Evolutionary conservation across 2,888 invertebrate species (phyloP), one percentile per base, ranked within the genome.

Genomic region (Limnephilus auricula): DNA sequence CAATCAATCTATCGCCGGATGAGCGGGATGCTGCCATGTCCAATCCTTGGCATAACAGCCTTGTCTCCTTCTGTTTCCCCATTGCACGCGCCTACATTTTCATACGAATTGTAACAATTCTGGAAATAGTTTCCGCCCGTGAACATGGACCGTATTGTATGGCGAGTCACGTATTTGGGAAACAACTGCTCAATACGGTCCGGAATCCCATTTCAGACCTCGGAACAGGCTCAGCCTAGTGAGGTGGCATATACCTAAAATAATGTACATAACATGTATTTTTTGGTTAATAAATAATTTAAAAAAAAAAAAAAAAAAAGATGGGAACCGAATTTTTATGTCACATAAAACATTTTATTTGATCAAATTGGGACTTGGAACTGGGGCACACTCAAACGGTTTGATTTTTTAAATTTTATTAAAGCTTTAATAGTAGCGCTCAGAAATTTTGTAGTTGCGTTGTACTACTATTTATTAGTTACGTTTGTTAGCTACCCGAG

Each of bases 71-170:
- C 89, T 34, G 30, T 45, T 25, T 37, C 40, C 85, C 78, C 40
- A 40, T 45, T 80, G 40, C 89, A 80, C 40, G 80, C 89, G 79
- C 89, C 40, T 80, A 31, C 80, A 80, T 80, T 80, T 89, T 34
- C 80, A 40, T 79, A 79, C 79, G 25, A 89, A 80, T 80, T 89
- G 45, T 40, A 80, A 80, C 89, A 79, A 50, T 89, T 80, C 89
- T 45, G 30, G 80, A 89, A 89, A 89, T 89, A 89, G 89, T 89
- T 89, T 80, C 79, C 79, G 12, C 79, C 79, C 9, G 79, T 79
- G 79, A 78, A 86, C 50, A 79, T 80, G 31, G 25, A 10, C 30
- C 89, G n/a, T 80, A 40, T 89, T 89, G 89, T 80, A 34, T 79
- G 40, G 80, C 79, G 79, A 40, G 40, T 78, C 78, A 88, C 87